These are phyloP conservation scores for Oryzias sinensis DNA, from an alignment of 2,797 vertebrate species.

Conservation along the genomic window DNA sequence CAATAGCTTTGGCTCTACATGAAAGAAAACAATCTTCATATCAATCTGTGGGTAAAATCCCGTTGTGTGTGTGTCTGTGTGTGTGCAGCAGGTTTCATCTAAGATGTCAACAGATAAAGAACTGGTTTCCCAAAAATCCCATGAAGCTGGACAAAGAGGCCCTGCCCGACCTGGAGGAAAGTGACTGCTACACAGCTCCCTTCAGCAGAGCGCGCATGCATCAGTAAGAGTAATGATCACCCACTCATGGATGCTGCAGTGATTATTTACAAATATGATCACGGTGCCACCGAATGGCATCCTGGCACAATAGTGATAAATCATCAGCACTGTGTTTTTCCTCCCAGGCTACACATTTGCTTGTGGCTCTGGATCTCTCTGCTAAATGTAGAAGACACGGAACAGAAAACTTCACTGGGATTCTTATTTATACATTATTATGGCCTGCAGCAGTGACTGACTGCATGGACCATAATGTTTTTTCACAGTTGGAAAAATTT, in stretches of 20 bases:
- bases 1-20: constrained; percentile 15
- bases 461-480: too few relatives aligned
- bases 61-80: constrained; percentile 3
- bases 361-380: constrained; percentile 7
- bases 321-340: neutral
- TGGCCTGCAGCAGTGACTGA: too few relatives aligned
- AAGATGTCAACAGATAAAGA: constrained; percentile 89
- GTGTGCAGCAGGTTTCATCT: constrained; percentile 83
- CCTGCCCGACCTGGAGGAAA: constrained; percentile 92
- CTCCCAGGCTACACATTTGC: constrained; percentile 11
- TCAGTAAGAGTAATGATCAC: constrained; percentile 79
- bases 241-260: neutral
- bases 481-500: too few relatives aligned
- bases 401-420: constrained; percentile 2
- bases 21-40: constrained; percentile 42
- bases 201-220: constrained; percentile 95
- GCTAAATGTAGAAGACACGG: constrained; percentile 11
- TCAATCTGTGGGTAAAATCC: constrained; percentile 53
- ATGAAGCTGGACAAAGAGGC: constrained; percentile 99
- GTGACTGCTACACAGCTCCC: constrained; percentile 97
- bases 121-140: constrained; percentile 94
- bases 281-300: constrained; percentile 1
- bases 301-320: neutral
- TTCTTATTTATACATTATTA: too few relatives aligned
- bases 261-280: neutral